Conservation (phyloP, 1,140 invertebrate genomes). For the Heliconius eleuchia region DNA sequence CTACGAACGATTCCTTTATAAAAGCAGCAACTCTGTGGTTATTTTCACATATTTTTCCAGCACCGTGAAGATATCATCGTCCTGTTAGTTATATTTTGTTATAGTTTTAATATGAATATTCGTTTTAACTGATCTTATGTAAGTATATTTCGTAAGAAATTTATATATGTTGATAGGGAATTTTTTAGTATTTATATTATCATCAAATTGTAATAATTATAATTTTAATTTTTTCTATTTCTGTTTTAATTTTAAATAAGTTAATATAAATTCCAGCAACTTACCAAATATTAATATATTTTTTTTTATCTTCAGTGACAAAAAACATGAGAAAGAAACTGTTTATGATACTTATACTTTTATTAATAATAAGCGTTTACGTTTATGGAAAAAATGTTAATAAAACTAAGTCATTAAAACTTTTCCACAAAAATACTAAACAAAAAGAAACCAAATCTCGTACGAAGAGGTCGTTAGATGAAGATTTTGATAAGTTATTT, state of each 20-base stretch:
- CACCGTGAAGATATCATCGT: constrained; percentile 19
- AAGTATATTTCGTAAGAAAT: constrained; percentile 13
- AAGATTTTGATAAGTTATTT: constrained; percentile 41
- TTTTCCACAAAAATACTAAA: constrained; percentile 41
- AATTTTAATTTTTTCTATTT: not conserved
- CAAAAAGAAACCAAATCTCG: constrained; percentile 47
- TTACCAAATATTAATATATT: too few relatives aligned
- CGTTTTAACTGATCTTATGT: constrained; percentile 4
- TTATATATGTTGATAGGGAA: not conserved
- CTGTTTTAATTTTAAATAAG: too few relatives aligned
- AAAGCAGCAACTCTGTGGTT: constrained; percentile 35
- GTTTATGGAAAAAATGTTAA: constrained; percentile 56
- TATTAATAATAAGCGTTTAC: constrained; percentile 52
- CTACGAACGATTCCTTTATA: constrained; percentile 46
- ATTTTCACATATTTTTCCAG: constrained; percentile 33
- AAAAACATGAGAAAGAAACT: constrained; percentile 53
- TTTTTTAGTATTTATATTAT: not conserved
- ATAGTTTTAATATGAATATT: constrained; percentile 31
- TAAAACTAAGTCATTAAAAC: constrained; percentile 52
- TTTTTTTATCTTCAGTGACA: too few relatives aligned
- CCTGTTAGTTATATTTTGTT: not conserved
- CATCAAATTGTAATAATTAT: too few relatives aligned
- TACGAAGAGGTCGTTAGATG: constrained; percentile 52
- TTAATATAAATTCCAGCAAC: too few relatives aligned
- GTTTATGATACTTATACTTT: constrained; percentile 44